Evolutionary conservation across 1,140 invertebrate genomes (phyloP), one percentile per base, ranked within the genome.

Genomic region (Acromyrmex heyeri): DNA sequence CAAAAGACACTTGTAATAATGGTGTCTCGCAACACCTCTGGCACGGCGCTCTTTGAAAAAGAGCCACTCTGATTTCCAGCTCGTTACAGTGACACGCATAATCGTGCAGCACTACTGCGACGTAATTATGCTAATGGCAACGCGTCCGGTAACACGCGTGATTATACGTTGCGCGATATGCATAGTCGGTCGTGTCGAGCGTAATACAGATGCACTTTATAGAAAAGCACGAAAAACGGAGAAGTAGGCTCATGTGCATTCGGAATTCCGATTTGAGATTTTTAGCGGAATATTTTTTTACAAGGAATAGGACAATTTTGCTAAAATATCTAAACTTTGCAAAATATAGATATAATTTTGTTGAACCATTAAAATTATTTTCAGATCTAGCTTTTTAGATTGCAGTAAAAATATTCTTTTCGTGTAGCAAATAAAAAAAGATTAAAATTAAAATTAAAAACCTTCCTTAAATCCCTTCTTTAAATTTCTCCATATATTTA

Each of bases 101-200:
- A 88, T 88, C 88, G 79, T 62, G 86, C 70, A 27, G 67, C 24
- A 38, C 38, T 67, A 44, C 34, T 18, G 38, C 38, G 53, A 61
- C 55, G 67, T 89, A 89, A 88, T 89, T 85, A 89, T 88, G 86
- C 83, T 89, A 89, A 89, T 82, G 21, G 83, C 87, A 62, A 82
- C 62, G 87, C 64, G 34, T 81, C 65, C 50, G 65, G 78, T 88
- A 88, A 89, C 88, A 85, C 70, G 62, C 38, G 38, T 72, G 87
- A 89, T 89, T 89, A 86, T 73, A 89, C 62, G 57, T 85, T 64
- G 48, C 83, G 21, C 48, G 69, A 81, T 81, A 27, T 44, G 10
- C n/a, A 18, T 48, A 24, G n/a, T 50, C 44, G 57, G 38, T 50
- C 44, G 48, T 57, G 75, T 85, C 78, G 78, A 75, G 79, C 57